Conservation (phyloP, 2,888 invertebrate genomes). For the Melitaea athalia region DNA sequence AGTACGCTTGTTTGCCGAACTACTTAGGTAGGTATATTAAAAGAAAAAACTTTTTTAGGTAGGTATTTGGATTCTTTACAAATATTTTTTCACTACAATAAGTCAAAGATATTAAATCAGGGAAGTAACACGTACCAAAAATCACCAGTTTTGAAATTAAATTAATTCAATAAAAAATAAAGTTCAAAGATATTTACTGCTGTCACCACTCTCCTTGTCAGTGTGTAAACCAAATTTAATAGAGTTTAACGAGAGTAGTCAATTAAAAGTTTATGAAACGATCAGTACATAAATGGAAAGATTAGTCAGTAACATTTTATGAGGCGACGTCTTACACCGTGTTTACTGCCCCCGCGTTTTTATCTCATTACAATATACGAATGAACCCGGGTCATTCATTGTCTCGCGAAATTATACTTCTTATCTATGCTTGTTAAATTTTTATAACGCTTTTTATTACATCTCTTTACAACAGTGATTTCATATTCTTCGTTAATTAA, state of each 20-base stretch:
- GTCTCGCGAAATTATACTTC: not conserved
- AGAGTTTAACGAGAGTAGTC: constrained; percentile 9
- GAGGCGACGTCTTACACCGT: constrained; percentile 10
- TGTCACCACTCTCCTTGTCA: not conserved
- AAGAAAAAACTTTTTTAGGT: too few species aligned
- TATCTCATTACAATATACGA: constrained; percentile 6
- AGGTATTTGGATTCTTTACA: too few species aligned
- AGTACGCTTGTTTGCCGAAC: too few species aligned
- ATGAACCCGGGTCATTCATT: not conserved
- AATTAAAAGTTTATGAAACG: constrained; percentile 16
- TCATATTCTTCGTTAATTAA: not conserved
- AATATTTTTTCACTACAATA: too few species aligned
- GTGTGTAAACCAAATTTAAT: constrained; percentile 17
- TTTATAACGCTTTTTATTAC: constrained; percentile 6
- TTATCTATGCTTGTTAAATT: not conserved
- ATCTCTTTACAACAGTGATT: constrained; percentile 1
- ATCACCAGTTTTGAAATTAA: too few species aligned
- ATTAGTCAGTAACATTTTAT: constrained; percentile 14
- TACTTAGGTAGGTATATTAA: too few species aligned
- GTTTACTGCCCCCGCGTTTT: not conserved
- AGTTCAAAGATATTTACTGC: too few species aligned
- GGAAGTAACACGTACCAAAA: too few species aligned
- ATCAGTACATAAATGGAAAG: constrained; percentile 12
- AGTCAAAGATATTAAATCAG: too few species aligned
- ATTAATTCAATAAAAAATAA: too few species aligned